A percentile compares a stretch with the other conserved stretches of the same genome.
phyloP scores from a whole-genome alignment of 2,113 vertebrate genomes.

The Leptobrachium leishanense region DNA sequence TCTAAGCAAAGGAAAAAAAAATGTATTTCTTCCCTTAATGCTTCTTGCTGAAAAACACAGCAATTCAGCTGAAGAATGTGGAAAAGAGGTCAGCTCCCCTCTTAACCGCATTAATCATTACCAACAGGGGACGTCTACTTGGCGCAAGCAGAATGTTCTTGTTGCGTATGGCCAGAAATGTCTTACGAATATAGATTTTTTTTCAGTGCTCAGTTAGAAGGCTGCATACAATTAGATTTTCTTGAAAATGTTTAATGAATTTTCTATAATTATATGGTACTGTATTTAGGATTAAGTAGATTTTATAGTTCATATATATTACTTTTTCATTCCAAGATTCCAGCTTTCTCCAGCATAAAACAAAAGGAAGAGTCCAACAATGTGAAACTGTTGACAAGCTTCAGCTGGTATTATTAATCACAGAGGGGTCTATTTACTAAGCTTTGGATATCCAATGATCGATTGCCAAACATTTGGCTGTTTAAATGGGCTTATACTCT shows the following conservation, averaged over 20 bases:
- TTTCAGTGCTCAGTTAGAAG: not conserved
- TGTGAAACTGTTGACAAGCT: no score
- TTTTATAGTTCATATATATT: no score
- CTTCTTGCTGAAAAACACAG: constrained; percentile 19
- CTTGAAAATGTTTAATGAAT: not conserved
- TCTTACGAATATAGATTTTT: constrained; percentile 26
- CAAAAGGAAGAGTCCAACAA: no score
- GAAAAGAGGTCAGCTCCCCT: constrained; percentile 41
- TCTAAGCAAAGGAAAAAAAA: not conserved
- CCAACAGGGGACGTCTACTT: constrained; percentile 34
- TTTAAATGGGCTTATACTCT: no score
- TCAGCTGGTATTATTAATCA: no score
- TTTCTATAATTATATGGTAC: not conserved
- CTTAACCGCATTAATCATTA: constrained; percentile 44
- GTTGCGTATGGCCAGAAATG: constrained; percentile 20
- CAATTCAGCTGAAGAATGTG: constrained; percentile 39
- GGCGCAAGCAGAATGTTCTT: constrained; percentile 38
- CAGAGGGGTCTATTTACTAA: no score
- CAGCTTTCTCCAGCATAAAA: no score
- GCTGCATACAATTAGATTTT: not conserved
- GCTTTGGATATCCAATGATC: no score
- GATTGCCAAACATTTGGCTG: no score
- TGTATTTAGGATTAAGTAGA: no score
- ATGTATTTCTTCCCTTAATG: constrained; percentile 22
- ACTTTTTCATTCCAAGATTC: no score